Conservation (phyloP, 2,888 invertebrate species). For the Drosophila tripunctata region DNA sequence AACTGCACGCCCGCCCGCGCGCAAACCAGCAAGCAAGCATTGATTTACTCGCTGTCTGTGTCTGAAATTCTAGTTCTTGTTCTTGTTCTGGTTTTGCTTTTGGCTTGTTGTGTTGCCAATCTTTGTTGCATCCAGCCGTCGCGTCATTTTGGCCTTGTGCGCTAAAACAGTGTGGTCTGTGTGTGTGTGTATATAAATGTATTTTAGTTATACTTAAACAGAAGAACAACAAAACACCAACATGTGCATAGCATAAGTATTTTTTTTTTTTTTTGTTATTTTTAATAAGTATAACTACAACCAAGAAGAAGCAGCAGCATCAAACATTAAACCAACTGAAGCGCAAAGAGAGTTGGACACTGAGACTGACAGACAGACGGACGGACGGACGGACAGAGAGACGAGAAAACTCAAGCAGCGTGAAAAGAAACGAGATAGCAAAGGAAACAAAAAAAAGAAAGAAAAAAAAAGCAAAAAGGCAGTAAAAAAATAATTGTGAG, state of each 20-base stretch:
- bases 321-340: constrained; percentile 54
- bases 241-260: constrained; percentile 20
- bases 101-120: constrained; percentile 33
- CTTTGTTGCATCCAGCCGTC: constrained; percentile 42
- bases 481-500: constrained; percentile 20
- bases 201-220: constrained; percentile 10
- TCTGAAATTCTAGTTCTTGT: constrained; percentile 47
- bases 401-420: constrained; percentile 37
- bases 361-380: constrained; percentile 16
- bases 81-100: constrained; percentile 45
- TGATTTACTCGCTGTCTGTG: constrained; percentile 39
- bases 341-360: constrained; percentile 43
- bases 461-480: constrained; percentile 23
- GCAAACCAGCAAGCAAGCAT: constrained; percentile 18
- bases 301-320: constrained; percentile 10
- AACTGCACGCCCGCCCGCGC: constrained; percentile 43
- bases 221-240: constrained; percentile 11
- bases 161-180: too few relatives aligned
- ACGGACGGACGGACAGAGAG: constrained; percentile 14
- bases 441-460: constrained; percentile 4
- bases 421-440: constrained; percentile 46
- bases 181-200: constrained; percentile 21
- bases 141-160: constrained; percentile 32
- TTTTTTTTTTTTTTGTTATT: too few relatives aligned
- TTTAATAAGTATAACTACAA: constrained; percentile 15